Evolutionary conservation across 2,888 invertebrate genomes (phyloP).

Genomic region (Xestia rhomboidea): DNA sequence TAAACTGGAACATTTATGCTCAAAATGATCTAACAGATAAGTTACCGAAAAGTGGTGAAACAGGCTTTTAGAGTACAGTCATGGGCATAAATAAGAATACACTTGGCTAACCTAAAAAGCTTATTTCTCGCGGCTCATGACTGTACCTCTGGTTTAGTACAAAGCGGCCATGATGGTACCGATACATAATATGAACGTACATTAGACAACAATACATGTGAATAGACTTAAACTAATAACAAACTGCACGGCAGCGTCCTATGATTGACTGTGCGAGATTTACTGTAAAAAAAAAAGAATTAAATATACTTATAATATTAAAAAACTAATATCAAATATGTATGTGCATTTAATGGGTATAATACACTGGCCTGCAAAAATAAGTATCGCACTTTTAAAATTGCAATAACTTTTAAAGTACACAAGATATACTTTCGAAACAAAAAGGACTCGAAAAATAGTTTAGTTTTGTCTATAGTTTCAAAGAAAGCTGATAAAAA

Average conservation of each 20-base stretch:
- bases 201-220: constrained; percentile 25
- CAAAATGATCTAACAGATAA: background rate
- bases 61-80: background rate
- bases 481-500: too few relatives aligned
- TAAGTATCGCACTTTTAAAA: too few relatives aligned
- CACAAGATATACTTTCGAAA: too few relatives aligned
- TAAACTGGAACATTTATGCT: background rate
- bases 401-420: too few relatives aligned
- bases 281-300: constrained; percentile 56
- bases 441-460: too few relatives aligned
- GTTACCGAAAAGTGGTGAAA: background rate
- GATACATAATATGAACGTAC: constrained; percentile 24
- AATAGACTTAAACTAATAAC: constrained; percentile 45
- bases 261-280: constrained; percentile 45
- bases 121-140: background rate
- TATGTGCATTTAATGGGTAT: background rate
- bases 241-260: constrained; percentile 50
- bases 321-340: background rate
- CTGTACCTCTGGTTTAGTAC: background rate
- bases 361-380: too few relatives aligned
- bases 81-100: background rate
- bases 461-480: too few relatives aligned
- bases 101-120: background rate
- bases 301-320: constrained; percentile 13
- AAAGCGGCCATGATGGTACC: background rate